phyloP scores from a whole-genome alignment of 2,797 vertebrate genomes.

The Brachymystax lenok region DNA sequence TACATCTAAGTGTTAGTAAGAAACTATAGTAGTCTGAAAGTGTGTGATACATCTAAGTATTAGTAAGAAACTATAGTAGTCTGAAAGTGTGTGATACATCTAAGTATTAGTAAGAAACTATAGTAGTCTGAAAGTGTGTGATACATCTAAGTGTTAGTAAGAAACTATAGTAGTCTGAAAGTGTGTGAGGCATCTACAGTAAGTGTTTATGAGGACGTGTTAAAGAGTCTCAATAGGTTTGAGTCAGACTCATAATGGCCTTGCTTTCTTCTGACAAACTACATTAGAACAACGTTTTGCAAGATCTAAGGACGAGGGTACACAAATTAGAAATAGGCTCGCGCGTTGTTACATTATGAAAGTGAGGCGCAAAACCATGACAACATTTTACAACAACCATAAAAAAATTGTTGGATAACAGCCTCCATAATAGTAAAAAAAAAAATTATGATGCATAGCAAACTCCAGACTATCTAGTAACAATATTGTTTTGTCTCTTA shows the following conservation, averaged over 20 bases:
- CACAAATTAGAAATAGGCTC: neutral
- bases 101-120: too few species aligned
- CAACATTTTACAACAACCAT: neutral
- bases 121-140: too few species aligned
- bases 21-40: too few species aligned
- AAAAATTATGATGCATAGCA: neutral
- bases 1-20: too few species aligned
- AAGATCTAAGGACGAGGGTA: neutral
- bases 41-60: too few species aligned
- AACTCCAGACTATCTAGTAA: neutral
- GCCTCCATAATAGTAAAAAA: too few species aligned
- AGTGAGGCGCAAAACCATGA: neutral
- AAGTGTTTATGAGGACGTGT: neutral
- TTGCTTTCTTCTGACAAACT: too few species aligned
- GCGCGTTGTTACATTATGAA: neutral
- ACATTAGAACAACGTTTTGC: too few species aligned
- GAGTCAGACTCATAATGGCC: neutral
- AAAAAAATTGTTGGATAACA: conserved; percentile 1
- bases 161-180: neutral
- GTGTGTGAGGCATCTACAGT: neutral
- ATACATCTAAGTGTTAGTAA: neutral
- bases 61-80: too few species aligned
- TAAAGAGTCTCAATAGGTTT: neutral
- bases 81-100: too few species aligned
- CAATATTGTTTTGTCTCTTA: neutral